Conservation (phyloP, 1,140 invertebrate genomes). For the Stenopsyche tienmushanensis region DNA sequence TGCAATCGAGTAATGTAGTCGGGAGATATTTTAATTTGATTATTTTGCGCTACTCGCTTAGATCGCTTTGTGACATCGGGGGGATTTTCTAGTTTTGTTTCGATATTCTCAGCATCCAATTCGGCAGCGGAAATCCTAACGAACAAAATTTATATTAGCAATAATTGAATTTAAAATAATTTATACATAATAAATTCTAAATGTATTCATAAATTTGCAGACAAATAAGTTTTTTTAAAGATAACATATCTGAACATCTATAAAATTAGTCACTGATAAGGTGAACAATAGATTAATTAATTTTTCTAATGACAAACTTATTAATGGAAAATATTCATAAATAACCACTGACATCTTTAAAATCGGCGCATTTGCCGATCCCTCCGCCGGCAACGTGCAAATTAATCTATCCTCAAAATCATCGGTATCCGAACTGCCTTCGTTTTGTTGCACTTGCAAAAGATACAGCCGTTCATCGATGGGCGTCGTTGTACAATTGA, state of each 20-base stretch:
- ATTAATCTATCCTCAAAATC: slow-evolving; percentile 28
- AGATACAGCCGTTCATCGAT: slow-evolving; percentile 19
- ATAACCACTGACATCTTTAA: slow-evolving; percentile 18
- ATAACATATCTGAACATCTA: background rate
- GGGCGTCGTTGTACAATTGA: slow-evolving; percentile 38
- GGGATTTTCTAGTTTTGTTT: background rate
- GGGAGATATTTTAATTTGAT: slow-evolving; percentile 46
- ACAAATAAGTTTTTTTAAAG: background rate
- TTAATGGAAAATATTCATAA: too few species aligned
- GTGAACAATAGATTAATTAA: too few species aligned
- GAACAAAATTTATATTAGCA: too few species aligned
- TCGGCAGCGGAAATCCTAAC: slow-evolving; percentile 18
- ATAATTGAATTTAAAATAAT: slow-evolving; percentile 7
- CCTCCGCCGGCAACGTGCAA: slow-evolving; percentile 25
- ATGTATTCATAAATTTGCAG: background rate
- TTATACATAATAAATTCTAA: background rate
- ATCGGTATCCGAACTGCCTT: slow-evolving; percentile 33
- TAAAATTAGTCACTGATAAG: too few species aligned
- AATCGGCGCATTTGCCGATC: slow-evolving; percentile 16
- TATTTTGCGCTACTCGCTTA: slow-evolving; percentile 45
- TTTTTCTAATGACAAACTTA: too few species aligned
- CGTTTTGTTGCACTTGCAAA: slow-evolving; percentile 2
- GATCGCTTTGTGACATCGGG: slow-evolving; percentile 29
- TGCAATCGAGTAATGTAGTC: slow-evolving; percentile 51
- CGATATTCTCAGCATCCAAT: background rate